phyloP scores from a whole-genome alignment of 2,113 vertebrate genomes.

The Notothenia coriiceps region DNA sequence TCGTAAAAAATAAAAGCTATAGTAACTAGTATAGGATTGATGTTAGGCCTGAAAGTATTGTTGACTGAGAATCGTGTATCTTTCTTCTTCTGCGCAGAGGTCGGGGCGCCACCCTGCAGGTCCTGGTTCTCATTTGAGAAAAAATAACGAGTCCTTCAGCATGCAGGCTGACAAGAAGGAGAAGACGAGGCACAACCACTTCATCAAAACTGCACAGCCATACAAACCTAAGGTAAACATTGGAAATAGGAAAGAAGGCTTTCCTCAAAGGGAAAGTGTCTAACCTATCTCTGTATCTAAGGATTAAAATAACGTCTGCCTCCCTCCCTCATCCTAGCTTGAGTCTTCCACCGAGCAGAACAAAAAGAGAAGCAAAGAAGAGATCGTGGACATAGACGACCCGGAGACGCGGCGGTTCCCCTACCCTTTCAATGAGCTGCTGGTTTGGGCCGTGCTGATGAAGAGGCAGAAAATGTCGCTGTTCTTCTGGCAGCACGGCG shows the following conservation, averaged over 20 bases:
- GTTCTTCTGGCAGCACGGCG: constrained; percentile 99
- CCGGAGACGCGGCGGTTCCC: constrained; percentile 95
- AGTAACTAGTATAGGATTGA: background rate
- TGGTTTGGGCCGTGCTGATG: constrained; percentile 98
- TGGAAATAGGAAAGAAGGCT: background rate
- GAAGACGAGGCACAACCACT: constrained; percentile 97
- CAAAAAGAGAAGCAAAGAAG: constrained; percentile 97
- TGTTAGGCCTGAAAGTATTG: background rate
- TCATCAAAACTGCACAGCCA: constrained; percentile 98
- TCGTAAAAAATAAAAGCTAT: background rate
- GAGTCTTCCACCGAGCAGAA: constrained; percentile 88
- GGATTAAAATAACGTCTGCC: background rate
- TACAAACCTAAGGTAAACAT: constrained; percentile 87
- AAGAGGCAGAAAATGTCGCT: constrained; percentile 98
- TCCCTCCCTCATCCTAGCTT: constrained; percentile 57
- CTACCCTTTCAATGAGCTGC: constrained; percentile 97
- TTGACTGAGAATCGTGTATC: background rate
- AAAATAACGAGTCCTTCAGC: constrained; percentile 93
- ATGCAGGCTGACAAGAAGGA: constrained; percentile 98
- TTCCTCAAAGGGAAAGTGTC: background rate
- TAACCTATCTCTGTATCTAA: background rate
- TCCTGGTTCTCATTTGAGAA: constrained; percentile 90
- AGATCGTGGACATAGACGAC: constrained; percentile 98
- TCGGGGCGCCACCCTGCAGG: constrained; percentile 89
- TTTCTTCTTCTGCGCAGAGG: constrained; percentile 81